Conservation (phyloP, 2,888 invertebrate species). For the Ptilodon capucinus region DNA sequence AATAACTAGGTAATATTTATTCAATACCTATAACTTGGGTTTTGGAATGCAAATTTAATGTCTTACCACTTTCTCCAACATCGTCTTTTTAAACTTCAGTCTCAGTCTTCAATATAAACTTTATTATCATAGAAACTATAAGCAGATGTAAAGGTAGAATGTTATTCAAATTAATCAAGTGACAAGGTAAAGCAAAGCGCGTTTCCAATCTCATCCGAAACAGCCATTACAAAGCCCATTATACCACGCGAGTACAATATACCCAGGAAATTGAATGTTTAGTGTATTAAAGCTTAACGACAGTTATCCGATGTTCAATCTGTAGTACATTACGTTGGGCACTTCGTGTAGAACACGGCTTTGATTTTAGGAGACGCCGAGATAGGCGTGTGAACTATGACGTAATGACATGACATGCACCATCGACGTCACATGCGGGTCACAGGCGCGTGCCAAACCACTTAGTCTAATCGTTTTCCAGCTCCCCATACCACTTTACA, state of each 20-base stretch:
- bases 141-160: too few relatives aligned
- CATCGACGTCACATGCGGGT: constrained; percentile 64
- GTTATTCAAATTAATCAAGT: too few relatives aligned
- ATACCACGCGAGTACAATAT: neutral
- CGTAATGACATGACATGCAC: constrained; percentile 40
- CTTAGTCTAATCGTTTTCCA: constrained; percentile 62
- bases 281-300: neutral
- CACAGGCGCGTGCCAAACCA: constrained; percentile 63
- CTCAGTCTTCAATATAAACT: too few relatives aligned
- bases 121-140: too few relatives aligned
- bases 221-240: neutral
- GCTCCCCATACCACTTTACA: constrained; percentile 53
- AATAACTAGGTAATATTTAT: too few relatives aligned
- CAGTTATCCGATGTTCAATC: neutral
- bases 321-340: constrained; percentile 1
- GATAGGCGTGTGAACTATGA: constrained; percentile 29
- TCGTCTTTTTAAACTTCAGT: neutral
- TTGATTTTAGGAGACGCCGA: constrained; percentile 50
- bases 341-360: constrained; percentile 37
- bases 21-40: too few relatives aligned
- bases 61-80: too few relatives aligned
- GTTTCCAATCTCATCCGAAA: neutral
- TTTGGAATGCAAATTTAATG: too few relatives aligned
- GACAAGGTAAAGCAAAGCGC: too few relatives aligned
- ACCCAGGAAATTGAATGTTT: neutral